Evolutionary conservation across 1,140 invertebrate species (phyloP).

Genomic region (Kradibia gibbosae): DNA sequence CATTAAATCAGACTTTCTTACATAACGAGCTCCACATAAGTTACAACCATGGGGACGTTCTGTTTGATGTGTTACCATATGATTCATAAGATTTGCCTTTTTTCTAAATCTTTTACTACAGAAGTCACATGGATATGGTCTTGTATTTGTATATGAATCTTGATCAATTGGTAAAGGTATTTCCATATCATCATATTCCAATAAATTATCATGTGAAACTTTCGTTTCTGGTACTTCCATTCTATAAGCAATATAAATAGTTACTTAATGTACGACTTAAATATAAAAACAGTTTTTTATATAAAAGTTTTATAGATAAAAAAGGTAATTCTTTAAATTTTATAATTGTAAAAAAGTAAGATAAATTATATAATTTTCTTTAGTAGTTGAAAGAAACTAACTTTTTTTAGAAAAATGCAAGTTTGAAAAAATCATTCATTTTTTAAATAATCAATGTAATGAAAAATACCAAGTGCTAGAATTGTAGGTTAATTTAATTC

Average conservation of each 20-base stretch:
- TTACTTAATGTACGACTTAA: neutral
- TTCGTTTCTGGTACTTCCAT: conserved; percentile 78
- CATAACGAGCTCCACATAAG: conserved; percentile 83
- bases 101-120: conserved; percentile 86
- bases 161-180: conserved; percentile 85
- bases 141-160: conserved; percentile 84
- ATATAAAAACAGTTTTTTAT: conserved; percentile 25
- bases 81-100: conserved; percentile 86
- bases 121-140: conserved; percentile 89
- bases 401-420: too few relatives aligned
- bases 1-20: conserved; percentile 83
- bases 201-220: conserved; percentile 71
- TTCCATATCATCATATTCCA: conserved; percentile 80
- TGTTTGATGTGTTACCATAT: conserved; percentile 87
- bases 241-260: conserved; percentile 56
- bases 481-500: too few relatives aligned
- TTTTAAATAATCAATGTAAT: too few relatives aligned
- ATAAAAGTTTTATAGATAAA: too few relatives aligned
- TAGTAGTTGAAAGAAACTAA: too few relatives aligned
- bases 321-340: too few relatives aligned
- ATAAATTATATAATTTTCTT: too few relatives aligned
- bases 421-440: too few relatives aligned
- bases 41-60: conserved; percentile 85
- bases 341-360: too few relatives aligned
- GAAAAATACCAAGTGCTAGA: too few relatives aligned